Evolutionary conservation across 2,113 vertebrate genomes (phyloP), one percentile per base, ranked within the genome.

Genomic region (Salvelinus fontinalis): DNA sequence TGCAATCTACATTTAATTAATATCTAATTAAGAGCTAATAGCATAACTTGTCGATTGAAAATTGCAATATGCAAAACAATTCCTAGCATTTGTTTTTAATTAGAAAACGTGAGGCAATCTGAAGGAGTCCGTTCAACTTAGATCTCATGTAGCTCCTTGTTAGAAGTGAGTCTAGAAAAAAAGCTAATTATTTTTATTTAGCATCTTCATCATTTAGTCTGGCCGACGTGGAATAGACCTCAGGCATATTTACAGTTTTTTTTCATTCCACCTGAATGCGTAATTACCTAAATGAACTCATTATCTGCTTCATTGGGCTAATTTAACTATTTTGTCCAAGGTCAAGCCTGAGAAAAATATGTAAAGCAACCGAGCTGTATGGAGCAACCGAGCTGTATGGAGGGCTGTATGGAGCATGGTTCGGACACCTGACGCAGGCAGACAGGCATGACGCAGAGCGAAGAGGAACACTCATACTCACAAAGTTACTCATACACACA

Each of bases 261-360:
- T 84, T 70, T 79, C 59, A 75, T 93, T 92, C 88, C 85, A 90
- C 88, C 86, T 90, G 87, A 92, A 90, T 88, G 89, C 89, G 90
- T 93, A 92, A 93, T 93, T 91, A 91, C 91, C 87, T 90, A 88
- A 92, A 91, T 93, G 84, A 92, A 91, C 89, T 89, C 89, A 92
- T 94, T 91, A 92, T 90, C 84, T 90, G 89, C 87, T 89, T 91
- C 85, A 86, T 70, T 91, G 87, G 81, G 84, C 90, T 87, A 88
- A 93, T 94, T 87, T 89, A 87, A 89, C 85, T 90, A 80, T 85
- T 86, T 86, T 88, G 79, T 88, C 85, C 90, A 93, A 93, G 89
- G 92, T 93, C 88, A 92, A 81, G 79, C 82, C 84, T 90, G 90
- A 90, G 83, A 92, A 83, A 90, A 44, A 44, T 85, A 91, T 94